Conservation (phyloP, 2,113 vertebrate species). For the Pongo pygmaeus region DNA sequence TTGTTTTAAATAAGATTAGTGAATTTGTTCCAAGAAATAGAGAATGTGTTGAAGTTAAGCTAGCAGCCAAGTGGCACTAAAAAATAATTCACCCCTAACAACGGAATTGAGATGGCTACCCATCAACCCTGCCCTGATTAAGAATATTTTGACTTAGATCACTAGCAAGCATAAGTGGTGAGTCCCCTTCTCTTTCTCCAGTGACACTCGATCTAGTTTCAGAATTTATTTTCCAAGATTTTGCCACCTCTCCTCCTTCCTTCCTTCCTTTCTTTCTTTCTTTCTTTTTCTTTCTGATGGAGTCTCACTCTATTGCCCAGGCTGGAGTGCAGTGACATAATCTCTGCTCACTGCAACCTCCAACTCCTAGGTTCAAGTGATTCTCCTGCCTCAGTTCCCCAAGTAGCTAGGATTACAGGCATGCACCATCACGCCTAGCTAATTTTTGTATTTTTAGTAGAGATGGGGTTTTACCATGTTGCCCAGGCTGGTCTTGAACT, state of each 20-base stretch:
- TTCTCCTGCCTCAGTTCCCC: no score
- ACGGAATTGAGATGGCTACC: background rate
- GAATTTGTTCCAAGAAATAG: background rate
- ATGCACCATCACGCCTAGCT: no score
- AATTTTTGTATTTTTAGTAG: no score
- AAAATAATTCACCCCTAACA: background rate
- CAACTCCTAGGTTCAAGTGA: no score
- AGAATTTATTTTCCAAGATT: background rate
- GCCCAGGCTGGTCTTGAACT: no score
- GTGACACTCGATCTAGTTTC: background rate
- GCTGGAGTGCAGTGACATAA: no score
- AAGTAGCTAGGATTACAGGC: no score
- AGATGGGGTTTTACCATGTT: no score
- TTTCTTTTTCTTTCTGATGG: no score
- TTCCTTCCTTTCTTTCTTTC: no score
- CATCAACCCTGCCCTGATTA: background rate
- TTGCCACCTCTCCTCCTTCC: background rate
- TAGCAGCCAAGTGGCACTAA: background rate
- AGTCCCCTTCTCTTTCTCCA: background rate
- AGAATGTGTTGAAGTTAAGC: background rate
- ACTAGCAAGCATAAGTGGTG: background rate
- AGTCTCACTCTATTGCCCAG: no score
- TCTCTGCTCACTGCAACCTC: no score
- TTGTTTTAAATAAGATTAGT: background rate
- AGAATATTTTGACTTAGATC: background rate